Conservation (phyloP, 2,797 vertebrate genomes). For the Myoxocephalus aenaeus region DNA sequence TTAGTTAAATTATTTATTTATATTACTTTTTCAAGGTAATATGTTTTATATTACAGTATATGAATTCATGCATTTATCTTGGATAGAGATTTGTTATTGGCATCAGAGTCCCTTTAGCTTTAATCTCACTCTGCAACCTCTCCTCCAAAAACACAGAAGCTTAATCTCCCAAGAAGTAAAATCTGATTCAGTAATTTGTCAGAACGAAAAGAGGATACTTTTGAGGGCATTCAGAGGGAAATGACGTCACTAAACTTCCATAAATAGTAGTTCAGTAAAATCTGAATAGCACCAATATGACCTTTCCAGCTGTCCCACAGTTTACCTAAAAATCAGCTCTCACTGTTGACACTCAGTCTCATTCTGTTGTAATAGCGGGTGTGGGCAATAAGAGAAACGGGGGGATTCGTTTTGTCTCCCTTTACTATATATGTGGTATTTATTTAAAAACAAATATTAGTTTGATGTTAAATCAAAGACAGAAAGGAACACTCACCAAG, state of each 20-base stretch:
- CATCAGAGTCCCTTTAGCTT: slow-evolving; percentile 40
- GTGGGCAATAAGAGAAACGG: slow-evolving; percentile 47
- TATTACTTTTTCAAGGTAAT: background rate
- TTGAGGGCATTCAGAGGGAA: slow-evolving; percentile 54
- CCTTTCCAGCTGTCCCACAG: slow-evolving; percentile 50
- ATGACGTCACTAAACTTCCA: slow-evolving; percentile 56
- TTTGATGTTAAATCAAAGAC: background rate
- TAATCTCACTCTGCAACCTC: slow-evolving; percentile 62
- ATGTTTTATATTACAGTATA: background rate
- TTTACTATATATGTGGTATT: slow-evolving; percentile 13
- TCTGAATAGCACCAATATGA: slow-evolving; percentile 31
- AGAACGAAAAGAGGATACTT: slow-evolving; percentile 52
- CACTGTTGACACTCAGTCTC: slow-evolving; percentile 6
- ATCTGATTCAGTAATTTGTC: slow-evolving; percentile 67
- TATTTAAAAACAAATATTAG: no score
- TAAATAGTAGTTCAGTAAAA: slow-evolving; percentile 64
- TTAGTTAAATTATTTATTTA: background rate
- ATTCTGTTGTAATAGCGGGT: slow-evolving; percentile 60
- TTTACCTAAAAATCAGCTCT: slow-evolving; percentile 45
- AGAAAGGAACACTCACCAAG: background rate
- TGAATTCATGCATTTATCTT: background rate
- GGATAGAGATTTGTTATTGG: slow-evolving; percentile 5
- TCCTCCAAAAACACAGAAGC: slow-evolving; percentile 61
- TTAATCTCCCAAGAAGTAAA: slow-evolving; percentile 69
- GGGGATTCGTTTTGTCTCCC: slow-evolving; percentile 38